A percentile compares a stretch with the other conserved stretches of the same genome.
Evolutionary conservation across 2,888 invertebrate species (phyloP).

Genomic region (Mayetiola destructor): DNA sequence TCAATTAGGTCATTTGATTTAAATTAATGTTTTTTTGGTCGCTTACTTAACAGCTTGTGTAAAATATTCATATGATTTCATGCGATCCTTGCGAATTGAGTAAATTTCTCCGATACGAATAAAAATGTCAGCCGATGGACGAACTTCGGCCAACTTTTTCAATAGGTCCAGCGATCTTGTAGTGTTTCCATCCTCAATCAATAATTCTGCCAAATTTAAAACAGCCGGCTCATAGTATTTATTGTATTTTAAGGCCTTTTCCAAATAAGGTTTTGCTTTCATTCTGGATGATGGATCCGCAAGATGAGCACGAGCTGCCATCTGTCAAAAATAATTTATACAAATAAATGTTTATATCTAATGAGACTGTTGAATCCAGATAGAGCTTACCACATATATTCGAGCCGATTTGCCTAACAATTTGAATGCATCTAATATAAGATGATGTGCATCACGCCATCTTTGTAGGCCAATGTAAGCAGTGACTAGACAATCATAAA

Average conservation of each 20-base stretch:
- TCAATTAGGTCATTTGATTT: background rate
- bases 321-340: constrained; percentile 36
- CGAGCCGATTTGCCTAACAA: constrained; percentile 56
- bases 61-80: constrained; percentile 30
- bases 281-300: constrained; percentile 35
- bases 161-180: constrained; percentile 54
- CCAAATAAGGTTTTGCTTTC: constrained; percentile 53
- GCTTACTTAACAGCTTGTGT: constrained; percentile 29
- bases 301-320: constrained; percentile 54
- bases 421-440: constrained; percentile 56
- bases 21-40: background rate
- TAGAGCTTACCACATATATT: constrained; percentile 46
- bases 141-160: constrained; percentile 42
- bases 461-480: constrained; percentile 54
- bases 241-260: constrained; percentile 57
- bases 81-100: constrained; percentile 27
- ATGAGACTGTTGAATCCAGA: background rate
- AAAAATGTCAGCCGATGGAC: constrained; percentile 29
- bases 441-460: constrained; percentile 54
- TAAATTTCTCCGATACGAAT: constrained; percentile 30
- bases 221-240: constrained; percentile 58
- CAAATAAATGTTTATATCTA: no score
- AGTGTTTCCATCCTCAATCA: constrained; percentile 48
- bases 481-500: constrained; percentile 63
- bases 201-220: constrained; percentile 53